These are phyloP conservation scores for Drosophila tripunctata DNA, from an alignment of 2,888 invertebrate genomes.

Conservation along the genomic window DNA sequence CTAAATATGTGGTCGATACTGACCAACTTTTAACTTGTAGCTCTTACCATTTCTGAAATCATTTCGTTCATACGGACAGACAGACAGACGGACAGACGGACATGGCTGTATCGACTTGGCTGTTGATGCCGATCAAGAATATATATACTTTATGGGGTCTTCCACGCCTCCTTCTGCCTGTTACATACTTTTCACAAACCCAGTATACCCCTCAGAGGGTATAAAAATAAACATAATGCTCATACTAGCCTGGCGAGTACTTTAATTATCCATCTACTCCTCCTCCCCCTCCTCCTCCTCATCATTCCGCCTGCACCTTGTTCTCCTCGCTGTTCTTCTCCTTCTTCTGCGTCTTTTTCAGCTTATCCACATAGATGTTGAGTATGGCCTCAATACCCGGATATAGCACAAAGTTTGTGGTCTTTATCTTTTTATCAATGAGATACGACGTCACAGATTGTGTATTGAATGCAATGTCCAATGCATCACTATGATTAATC, in stretches of 20 bases:
- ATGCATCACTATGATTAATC: conserved; percentile 85
- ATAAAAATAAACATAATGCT: conserved; percentile 45
- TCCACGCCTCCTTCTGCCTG: no score
- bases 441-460: conserved; percentile 81
- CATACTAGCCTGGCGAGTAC: not conserved
- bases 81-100: no score
- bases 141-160: no score
- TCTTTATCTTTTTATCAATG: conserved; percentile 82
- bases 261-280: not conserved
- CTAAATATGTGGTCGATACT: no score
- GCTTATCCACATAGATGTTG: conserved; percentile 81
- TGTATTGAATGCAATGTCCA: conserved; percentile 85
- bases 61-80: no score
- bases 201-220: no score
- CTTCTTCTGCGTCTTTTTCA: conserved; percentile 63
- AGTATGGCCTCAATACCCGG: conserved; percentile 84
- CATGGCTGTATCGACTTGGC: no score
- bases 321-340: conserved; percentile 29
- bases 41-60: no score
- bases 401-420: conserved; percentile 82
- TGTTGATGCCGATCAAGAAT: no score
- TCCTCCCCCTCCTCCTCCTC: no score
- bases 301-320: conserved; percentile 32
- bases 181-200: no score
- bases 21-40: no score